A percentile compares a stretch with the other conserved stretches of the same genome.
These are phyloP conservation scores for Oscheius myriophilus DNA, from an alignment of 2,888 invertebrate species.

Conservation along the genomic window DNA sequence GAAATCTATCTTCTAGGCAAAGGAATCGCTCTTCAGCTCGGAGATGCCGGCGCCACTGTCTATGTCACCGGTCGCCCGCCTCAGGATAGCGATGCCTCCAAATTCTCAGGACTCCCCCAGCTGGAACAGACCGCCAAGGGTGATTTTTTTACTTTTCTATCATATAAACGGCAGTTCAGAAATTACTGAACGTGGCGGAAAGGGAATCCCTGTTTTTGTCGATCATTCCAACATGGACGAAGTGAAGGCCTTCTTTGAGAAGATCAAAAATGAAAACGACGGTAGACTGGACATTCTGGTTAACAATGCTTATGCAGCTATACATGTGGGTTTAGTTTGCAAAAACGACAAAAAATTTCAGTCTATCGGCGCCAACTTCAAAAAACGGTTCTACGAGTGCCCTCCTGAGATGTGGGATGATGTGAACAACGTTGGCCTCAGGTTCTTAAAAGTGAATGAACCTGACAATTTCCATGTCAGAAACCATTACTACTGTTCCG, in stretches of 20 bases:
- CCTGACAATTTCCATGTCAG: too few species aligned
- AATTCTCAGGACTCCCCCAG: constrained; percentile 41
- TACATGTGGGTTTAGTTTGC: constrained; percentile 19
- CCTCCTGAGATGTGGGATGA: constrained; percentile 72
- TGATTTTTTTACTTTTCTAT: constrained; percentile 7
- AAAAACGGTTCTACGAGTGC: constrained; percentile 71
- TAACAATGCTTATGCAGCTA: constrained; percentile 56
- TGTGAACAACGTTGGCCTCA: constrained; percentile 73
- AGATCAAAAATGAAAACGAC: constrained; percentile 31
- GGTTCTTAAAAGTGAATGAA: too few species aligned
- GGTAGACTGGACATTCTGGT: constrained; percentile 48
- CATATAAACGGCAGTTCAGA: constrained; percentile 19
- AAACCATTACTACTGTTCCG: constrained; percentile 73
- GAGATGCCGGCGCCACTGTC: constrained; percentile 57
- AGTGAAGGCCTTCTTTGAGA: constrained; percentile 45
- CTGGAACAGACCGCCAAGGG: constrained; percentile 63
- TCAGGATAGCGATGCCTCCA: constrained; percentile 29
- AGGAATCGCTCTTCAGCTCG: constrained; percentile 57
- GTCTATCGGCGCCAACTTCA: constrained; percentile 55
- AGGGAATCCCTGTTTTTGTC: constrained; percentile 43
- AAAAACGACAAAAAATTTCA: constrained; percentile 29
- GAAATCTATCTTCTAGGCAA: constrained; percentile 31
- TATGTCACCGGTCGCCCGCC: constrained; percentile 54
- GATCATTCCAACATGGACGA: constrained; percentile 51
- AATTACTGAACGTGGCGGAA: constrained; percentile 45